These are phyloP conservation scores for Callinectes sapidus DNA, from an alignment of 2,888 invertebrate genomes.

Conservation along the genomic window DNA sequence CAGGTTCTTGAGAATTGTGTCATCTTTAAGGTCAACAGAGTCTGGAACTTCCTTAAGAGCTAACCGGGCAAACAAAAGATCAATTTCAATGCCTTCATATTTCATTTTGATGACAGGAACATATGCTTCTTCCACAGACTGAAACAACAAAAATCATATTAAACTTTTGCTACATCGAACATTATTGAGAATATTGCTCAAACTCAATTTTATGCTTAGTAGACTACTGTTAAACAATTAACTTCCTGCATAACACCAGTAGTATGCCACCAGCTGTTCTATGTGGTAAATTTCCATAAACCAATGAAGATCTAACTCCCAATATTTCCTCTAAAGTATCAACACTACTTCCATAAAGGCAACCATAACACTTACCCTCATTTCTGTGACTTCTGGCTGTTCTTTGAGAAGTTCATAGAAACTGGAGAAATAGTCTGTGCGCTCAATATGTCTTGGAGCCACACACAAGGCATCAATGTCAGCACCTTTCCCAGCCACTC, in stretches of 20 bases:
- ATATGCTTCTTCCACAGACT: slow-evolving; percentile 98
- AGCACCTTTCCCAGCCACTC: slow-evolving; percentile 97
- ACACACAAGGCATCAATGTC: slow-evolving; percentile 99
- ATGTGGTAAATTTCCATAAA: too few species aligned
- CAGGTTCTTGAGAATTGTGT: slow-evolving; percentile 92
- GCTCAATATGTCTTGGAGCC: slow-evolving; percentile 95
- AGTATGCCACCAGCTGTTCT: too few species aligned
- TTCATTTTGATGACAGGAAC: slow-evolving; percentile 99
- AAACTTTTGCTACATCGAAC: too few species aligned
- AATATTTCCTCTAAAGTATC: neutral
- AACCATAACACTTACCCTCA: slow-evolving; percentile 80
- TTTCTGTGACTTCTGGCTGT: slow-evolving; percentile 89
- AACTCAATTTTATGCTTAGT: too few species aligned
- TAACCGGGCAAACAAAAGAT: slow-evolving; percentile 96
- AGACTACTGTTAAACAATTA: too few species aligned
- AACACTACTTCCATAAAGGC: neutral
- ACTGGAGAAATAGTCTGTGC: slow-evolving; percentile 95
- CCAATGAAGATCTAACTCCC: neutral
- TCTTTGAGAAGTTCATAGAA: slow-evolving; percentile 93
- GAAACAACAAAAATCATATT: slow-evolving; percentile 57
- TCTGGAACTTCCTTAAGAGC: slow-evolving; percentile 95
- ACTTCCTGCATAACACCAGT: too few species aligned
- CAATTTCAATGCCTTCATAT: slow-evolving; percentile 98
- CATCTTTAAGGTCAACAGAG: slow-evolving; percentile 88
- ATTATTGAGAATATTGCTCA: too few species aligned